A percentile compares a stretch with the other conserved stretches of the same genome.
Conservation (phyloP, 2,888 invertebrate species). For the Corbicula japonica region DNA sequence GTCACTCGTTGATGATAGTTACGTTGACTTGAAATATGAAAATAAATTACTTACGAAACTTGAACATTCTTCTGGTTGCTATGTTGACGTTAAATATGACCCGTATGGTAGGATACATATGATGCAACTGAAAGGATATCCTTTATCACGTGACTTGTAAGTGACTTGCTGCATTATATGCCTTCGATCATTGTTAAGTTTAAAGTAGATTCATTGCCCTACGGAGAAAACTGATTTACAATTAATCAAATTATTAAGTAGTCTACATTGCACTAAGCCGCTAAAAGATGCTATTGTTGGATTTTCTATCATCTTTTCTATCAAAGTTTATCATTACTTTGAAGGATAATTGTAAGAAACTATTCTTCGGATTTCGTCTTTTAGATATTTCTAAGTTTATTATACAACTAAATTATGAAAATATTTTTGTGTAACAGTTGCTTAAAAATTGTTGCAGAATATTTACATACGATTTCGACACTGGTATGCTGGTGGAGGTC, state of each 20-base stretch:
- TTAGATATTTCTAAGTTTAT: not conserved
- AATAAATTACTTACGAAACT: conserved; percentile 1
- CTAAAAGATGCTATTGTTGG: not conserved
- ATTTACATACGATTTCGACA: conserved; percentile 16
- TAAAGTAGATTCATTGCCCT: not conserved
- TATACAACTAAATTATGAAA: not conserved
- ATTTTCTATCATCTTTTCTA: not conserved
- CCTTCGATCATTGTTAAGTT: too few species aligned
- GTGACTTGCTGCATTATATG: too few species aligned
- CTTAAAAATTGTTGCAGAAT: not conserved
- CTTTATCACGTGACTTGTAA: too few species aligned
- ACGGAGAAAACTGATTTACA: not conserved
- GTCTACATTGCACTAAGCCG: not conserved
- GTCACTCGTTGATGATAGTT: conserved; percentile 25
- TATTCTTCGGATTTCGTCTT: not conserved
- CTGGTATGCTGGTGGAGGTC: not conserved
- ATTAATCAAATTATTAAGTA: not conserved
- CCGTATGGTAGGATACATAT: conserved; percentile 6
- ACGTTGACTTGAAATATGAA: conserved; percentile 18
- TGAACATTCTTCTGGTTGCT: conserved; percentile 27
- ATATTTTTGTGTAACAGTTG: not conserved
- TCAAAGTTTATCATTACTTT: not conserved
- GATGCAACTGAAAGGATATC: conserved; percentile 18
- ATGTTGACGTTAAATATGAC: conserved; percentile 24
- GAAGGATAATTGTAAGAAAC: not conserved